phyloP scores from a whole-genome alignment of 2,888 invertebrate species.

The Listrodromus nycthemerus region DNA sequence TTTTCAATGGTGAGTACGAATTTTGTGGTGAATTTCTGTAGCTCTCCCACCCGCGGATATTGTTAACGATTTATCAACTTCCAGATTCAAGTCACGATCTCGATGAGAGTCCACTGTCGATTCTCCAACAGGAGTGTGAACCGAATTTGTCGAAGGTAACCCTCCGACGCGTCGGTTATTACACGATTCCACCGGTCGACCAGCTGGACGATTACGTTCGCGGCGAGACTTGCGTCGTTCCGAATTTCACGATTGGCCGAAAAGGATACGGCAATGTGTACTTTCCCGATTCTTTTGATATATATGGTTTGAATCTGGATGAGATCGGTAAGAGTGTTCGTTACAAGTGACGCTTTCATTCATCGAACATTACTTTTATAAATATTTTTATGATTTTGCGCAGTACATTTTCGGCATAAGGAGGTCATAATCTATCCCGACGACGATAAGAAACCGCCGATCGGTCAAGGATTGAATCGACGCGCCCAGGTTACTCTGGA shows the following conservation, averaged over 20 bases:
- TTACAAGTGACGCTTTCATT: slow-evolving; percentile 7
- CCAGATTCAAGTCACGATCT: slow-evolving; percentile 72
- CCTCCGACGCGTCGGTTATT: slow-evolving; percentile 93
- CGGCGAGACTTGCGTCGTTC: slow-evolving; percentile 92
- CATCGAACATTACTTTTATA: neutral
- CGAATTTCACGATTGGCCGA: slow-evolving; percentile 95
- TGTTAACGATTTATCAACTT: slow-evolving; percentile 5
- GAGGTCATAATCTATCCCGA: slow-evolving; percentile 98
- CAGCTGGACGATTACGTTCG: slow-evolving; percentile 91
- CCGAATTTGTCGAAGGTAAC: slow-evolving; percentile 92
- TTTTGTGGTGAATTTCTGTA: neutral
- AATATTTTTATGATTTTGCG: slow-evolving; percentile 61
- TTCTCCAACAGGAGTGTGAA: slow-evolving; percentile 76
- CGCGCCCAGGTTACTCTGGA: slow-evolving; percentile 96
- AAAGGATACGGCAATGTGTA: slow-evolving; percentile 96
- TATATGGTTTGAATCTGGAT: slow-evolving; percentile 94
- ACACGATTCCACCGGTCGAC: slow-evolving; percentile 94
- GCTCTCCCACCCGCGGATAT: slow-evolving; percentile 24
- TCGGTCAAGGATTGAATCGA: slow-evolving; percentile 95
- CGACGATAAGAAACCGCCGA: slow-evolving; percentile 93
- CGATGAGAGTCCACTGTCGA: slow-evolving; percentile 73
- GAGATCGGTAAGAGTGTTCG: slow-evolving; percentile 88
- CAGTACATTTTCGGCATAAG: slow-evolving; percentile 96
- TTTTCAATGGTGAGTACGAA: slow-evolving; percentile 70
- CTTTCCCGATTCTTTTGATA: slow-evolving; percentile 93